phyloP scores from a whole-genome alignment of 1,140 invertebrate species.

The silkworm (Bombyx mori) region ASM3026992v2 NC_085109.1:2973501-2974000 shows the following conservation, averaged over 20 bases:
- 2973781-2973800: constrained; percentile 58
- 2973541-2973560: constrained; percentile 42
- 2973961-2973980: too few species aligned
- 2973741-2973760: constrained; percentile 63
- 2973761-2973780: constrained; percentile 64
- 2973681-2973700: constrained; percentile 56
- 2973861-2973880: constrained; percentile 34
- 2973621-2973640: constrained; percentile 63
- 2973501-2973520: constrained; percentile 18
- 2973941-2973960: too few species aligned
- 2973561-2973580: constrained; percentile 57
- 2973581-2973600: constrained; percentile 68
- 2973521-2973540: constrained; percentile 51
- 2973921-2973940: too few species aligned
- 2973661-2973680: constrained; percentile 54
- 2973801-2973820: constrained; percentile 40
- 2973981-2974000: too few species aligned
- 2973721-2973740: constrained; percentile 64
- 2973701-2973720: constrained; percentile 60
- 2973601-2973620: constrained; percentile 59
- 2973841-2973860: constrained; percentile 40
- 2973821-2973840: constrained; percentile 46
- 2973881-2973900: not conserved
- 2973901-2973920: not conserved
- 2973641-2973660: constrained; percentile 68